Conservation (phyloP, 1,140 invertebrate species). For the Danaus melanippus region DNA sequence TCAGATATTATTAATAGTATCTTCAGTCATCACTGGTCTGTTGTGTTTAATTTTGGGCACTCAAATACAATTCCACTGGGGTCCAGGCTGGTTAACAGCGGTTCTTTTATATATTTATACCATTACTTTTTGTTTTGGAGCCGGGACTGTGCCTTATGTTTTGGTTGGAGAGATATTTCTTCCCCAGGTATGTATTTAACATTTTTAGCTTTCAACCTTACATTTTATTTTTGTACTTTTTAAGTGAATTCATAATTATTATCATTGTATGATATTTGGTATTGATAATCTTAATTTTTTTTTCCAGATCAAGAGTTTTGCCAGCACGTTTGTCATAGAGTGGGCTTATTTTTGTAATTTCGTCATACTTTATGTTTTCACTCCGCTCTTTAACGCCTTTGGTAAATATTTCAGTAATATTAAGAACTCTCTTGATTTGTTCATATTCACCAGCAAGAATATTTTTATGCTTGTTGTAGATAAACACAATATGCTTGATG, state of each 20-base stretch:
- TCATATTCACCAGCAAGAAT: too few relatives aligned
- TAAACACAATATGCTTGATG: too few relatives aligned
- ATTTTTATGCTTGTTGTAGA: too few relatives aligned
- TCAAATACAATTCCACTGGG: conserved; percentile 35
- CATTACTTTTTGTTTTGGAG: conserved; percentile 27
- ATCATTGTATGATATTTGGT: too few relatives aligned
- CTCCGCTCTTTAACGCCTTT: conserved; percentile 55
- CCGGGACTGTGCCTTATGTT: conserved; percentile 40
- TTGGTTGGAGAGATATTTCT: conserved; percentile 40
- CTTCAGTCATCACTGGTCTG: conserved; percentile 26
- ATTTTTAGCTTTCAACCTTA: too few relatives aligned
- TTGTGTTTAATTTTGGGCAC: conserved; percentile 33
- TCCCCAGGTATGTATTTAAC: conserved; percentile 33
- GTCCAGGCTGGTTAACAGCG: conserved; percentile 31
- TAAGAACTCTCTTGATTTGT: too few relatives aligned
- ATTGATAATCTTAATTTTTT: neutral
- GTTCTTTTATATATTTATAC: conserved; percentile 31
- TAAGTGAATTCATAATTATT: too few relatives aligned
- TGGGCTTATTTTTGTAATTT: conserved; percentile 39
- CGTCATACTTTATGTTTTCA: conserved; percentile 35
- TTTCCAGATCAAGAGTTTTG: conserved; percentile 38
- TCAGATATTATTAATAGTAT: conserved; percentile 36
- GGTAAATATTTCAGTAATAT: conserved; percentile 1
- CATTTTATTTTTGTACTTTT: neutral
- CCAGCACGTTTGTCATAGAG: conserved; percentile 32